Evolutionary conservation across 2,797 vertebrate genomes (phyloP), one percentile per base, ranked within the genome.

Genomic region (Xiphorhynchus erythropygius): DNA sequence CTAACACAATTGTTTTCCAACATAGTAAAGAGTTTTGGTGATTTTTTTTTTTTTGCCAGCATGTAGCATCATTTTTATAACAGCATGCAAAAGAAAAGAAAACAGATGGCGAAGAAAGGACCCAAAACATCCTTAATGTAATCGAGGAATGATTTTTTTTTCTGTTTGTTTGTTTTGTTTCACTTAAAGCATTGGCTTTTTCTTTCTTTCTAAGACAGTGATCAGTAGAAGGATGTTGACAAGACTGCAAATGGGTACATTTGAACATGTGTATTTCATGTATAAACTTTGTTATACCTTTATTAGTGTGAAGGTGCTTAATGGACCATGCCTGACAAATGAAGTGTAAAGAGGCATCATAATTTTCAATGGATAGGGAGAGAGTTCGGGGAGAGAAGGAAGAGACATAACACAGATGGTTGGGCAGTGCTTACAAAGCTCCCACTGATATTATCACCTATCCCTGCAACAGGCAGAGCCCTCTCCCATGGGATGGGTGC

Each of bases 401-500:
- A 78, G 27, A 30, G 22, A 13, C 6, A 3, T 1, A 17, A 13
- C 15, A 44, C 18, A 47, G 3, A 5, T 28, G 18, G 7, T 0
- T 67, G 44, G 10, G 9, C n/a, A 50, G 42, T 50, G 35, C 13
- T 16, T 33, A 35, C 6, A 23, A 13, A 24, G 4, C 3, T 52
- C 21, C n/a, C 14, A 11, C 17, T 10, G 11, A 9, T 44, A 22
- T 62, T 22, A 17, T 5, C 25, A 18, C 22, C 24, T 76, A 4
- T 1, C 1, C 37, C 37, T 55, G 47, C 0, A 1, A 7, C 0
- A 27, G 15, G 41, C 13, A 76, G 49, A 68, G 4, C 4, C 3
- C 11, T 17, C 39, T 79, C 5, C 37, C 17, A 11, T 2, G 7
- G 42, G 7, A 39, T 49, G 10, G 11, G 6, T 22, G 18, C 9